phyloP scores from a whole-genome alignment of 1,140 invertebrate species.

The Zaprionus ghesquierei region DNA sequence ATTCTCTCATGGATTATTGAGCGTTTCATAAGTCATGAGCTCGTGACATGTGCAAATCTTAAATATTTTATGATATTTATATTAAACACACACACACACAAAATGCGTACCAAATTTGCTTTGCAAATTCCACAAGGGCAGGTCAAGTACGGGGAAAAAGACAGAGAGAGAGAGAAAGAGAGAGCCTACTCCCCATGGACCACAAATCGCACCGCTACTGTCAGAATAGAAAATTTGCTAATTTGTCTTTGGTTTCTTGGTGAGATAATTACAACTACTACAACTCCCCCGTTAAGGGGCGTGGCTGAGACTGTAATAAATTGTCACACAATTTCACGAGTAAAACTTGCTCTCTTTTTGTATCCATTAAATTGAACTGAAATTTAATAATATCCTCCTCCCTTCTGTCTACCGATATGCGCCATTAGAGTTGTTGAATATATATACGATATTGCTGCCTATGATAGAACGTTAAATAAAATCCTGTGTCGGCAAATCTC shows the following conservation, averaged over 20 bases:
- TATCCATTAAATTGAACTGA: not conserved
- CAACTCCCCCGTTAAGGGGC: too few species aligned
- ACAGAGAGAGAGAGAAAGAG: not conserved
- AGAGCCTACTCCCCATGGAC: constrained; percentile 33
- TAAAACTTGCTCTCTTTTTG: not conserved
- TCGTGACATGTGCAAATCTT: constrained; percentile 39
- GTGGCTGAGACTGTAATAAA: constrained; percentile 37
- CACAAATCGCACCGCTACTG: constrained; percentile 52
- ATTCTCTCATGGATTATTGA: constrained; percentile 17
- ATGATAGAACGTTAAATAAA: not conserved
- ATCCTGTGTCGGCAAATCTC: constrained; percentile 13
- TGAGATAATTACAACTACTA: constrained; percentile 45
- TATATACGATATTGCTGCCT: too few species aligned
- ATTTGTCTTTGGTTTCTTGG: constrained; percentile 47
- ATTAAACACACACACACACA: constrained; percentile 25
- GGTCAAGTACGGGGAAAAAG: not conserved
- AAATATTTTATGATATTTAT: constrained; percentile 54
- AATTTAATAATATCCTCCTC: not conserved
- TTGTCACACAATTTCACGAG: constrained; percentile 51
- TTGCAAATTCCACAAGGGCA: not conserved
- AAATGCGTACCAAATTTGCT: constrained; percentile 28
- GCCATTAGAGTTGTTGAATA: not conserved
- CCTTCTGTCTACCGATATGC: not conserved
- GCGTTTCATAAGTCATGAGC: constrained; percentile 54
- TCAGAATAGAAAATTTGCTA: constrained; percentile 55